phyloP scores from a whole-genome alignment of 30 jellyfish, hydroid and myxozoan genomes.

The Aurelia coerulea region DNA sequence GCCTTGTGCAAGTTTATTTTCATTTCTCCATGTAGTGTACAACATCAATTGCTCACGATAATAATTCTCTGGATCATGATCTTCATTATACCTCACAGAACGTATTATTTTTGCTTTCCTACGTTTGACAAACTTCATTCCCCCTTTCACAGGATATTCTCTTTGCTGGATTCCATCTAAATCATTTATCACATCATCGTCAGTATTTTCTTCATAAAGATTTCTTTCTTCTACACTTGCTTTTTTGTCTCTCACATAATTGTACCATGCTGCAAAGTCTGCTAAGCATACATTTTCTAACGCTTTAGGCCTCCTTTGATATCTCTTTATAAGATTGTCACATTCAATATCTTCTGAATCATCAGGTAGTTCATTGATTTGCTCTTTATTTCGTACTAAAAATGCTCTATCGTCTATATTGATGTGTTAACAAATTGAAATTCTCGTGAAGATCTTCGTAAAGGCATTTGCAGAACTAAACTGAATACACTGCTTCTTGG shows the following conservation, averaged over 20 bases:
- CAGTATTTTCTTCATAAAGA: conserved; percentile 6
- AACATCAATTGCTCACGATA: conserved; percentile 31
- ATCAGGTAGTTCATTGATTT: conserved; percentile 33
- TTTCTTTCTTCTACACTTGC: not conserved
- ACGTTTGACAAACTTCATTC: not conserved
- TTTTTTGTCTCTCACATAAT: not conserved
- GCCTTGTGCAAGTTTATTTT: not conserved
- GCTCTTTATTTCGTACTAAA: not conserved
- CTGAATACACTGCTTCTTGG: conserved; percentile 33
- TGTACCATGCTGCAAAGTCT: conserved; percentile 43
- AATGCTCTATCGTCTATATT: conserved; percentile 5
- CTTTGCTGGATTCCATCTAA: not conserved
- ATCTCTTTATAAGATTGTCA: conserved; percentile 22
- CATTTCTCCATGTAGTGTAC: conserved; percentile 35
- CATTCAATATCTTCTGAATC: conserved; percentile 17
- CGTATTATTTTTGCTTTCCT: conserved; percentile 6
- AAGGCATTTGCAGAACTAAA: not conserved
- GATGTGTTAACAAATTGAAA: conserved; percentile 36
- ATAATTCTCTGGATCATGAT: conserved; percentile 9
- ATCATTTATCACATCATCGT: conserved; percentile 12
- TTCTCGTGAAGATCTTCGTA: conserved; percentile 25
- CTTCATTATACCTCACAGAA: not conserved
- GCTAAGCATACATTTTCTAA: conserved; percentile 26
- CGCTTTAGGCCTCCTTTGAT: conserved; percentile 40
- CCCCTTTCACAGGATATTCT: not conserved